Evolutionary conservation across 2,113 vertebrate species (phyloP).

Genomic region (Orycteropus afer): DNA sequence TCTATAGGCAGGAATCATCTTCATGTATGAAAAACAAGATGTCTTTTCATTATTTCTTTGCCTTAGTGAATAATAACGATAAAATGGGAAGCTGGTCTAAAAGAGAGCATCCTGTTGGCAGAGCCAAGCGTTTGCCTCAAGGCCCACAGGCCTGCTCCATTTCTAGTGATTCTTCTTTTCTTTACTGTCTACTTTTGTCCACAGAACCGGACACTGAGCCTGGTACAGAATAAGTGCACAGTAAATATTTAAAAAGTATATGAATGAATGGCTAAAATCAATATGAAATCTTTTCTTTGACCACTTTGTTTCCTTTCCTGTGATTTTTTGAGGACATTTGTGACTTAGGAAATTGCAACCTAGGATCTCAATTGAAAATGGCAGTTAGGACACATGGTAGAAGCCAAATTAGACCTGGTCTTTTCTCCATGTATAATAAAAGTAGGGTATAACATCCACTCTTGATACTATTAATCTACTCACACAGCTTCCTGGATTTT

Average conservation of each 20-base stretch:
- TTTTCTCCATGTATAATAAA: constrained; percentile 27
- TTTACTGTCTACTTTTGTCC: not conserved
- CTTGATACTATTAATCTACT: constrained; percentile 31
- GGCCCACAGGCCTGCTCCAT: not conserved
- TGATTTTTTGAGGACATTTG: not conserved
- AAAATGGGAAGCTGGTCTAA: not conserved
- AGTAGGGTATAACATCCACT: not conserved
- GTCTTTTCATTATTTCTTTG: not conserved
- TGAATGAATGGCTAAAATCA: not conserved
- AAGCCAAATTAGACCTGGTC: constrained; percentile 35
- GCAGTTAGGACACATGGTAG: constrained; percentile 39
- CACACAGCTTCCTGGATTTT: constrained; percentile 52
- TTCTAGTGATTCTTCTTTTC: not conserved
- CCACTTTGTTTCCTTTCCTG: not conserved
- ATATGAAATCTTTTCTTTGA: not conserved
- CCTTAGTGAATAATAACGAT: not conserved
- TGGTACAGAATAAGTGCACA: not conserved
- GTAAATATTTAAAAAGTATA: not conserved
- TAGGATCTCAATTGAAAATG: not conserved
- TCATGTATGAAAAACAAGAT: not conserved
- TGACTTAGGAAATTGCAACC: not conserved
- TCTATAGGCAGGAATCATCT: not conserved
- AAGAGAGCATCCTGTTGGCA: not conserved
- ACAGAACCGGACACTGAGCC: not conserved
- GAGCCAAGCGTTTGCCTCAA: rapidly evolving